Conservation (phyloP, 2,797 vertebrate species). For the Molossus molossus region DNA sequence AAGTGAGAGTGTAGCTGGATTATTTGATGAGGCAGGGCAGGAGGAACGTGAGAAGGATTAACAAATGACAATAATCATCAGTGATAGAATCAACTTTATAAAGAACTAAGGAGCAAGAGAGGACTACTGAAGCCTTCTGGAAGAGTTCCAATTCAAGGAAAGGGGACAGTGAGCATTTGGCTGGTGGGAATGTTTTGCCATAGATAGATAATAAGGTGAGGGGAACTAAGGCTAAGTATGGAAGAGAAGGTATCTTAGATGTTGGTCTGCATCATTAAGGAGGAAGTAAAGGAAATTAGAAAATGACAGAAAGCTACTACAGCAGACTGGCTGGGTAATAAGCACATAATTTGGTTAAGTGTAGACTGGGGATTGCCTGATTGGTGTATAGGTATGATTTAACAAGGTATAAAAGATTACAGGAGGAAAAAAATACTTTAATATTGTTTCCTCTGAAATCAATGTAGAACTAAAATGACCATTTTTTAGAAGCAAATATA, state of each 20-base stretch:
- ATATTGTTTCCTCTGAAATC: slow-evolving; percentile 36
- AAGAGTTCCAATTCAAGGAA: not conserved
- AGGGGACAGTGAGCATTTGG: not conserved
- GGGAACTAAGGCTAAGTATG: not conserved
- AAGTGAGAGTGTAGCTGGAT: not conserved
- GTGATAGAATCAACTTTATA: not conserved
- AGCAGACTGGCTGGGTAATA: slow-evolving; percentile 28
- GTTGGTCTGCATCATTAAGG: not conserved
- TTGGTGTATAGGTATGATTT: not conserved
- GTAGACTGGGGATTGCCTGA: not conserved
- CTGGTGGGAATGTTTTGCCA: slow-evolving; percentile 11
- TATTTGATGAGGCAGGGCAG: not conserved
- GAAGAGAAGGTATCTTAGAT: slow-evolving; percentile 3
- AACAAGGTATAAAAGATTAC: not conserved
- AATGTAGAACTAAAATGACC: not conserved
- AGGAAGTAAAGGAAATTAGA: slow-evolving; percentile 33
- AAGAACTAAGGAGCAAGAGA: not conserved
- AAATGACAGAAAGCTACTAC: not conserved
- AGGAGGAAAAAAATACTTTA: not conserved
- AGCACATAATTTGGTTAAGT: not conserved
- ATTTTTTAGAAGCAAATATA: slow-evolving; percentile 66
- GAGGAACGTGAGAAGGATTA: not conserved
- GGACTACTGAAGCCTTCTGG: not conserved
- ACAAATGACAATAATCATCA: not conserved
- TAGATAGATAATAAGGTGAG: not conserved